Percentiles rank a stretch among this genome's conserved stretches.
Evolutionary conservation across 2,113 vertebrate genomes (phyloP).

Genomic region (Steatornis caripensis): DNA sequence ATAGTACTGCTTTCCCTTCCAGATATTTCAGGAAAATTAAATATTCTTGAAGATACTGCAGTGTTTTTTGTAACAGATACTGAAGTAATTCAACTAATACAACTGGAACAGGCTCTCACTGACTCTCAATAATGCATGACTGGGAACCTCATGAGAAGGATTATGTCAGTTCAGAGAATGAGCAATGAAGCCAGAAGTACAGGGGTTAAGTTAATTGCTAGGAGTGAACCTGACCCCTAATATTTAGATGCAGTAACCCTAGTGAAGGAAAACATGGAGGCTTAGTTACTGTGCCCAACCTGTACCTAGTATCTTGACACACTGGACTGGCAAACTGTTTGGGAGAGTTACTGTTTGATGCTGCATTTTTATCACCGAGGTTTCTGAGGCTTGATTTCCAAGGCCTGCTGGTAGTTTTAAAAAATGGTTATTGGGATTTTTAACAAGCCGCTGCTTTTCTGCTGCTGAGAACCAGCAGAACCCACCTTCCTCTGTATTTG

Average conservation of each 20-base stretch:
- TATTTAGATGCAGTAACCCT: neutral
- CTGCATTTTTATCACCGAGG: neutral
- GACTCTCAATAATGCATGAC: neutral
- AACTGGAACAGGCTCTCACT: neutral
- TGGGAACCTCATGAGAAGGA: neutral
- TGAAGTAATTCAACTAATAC: neutral
- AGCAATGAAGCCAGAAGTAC: neutral
- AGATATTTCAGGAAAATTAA: neutral
- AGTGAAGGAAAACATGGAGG: neutral
- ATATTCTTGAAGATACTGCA: neutral
- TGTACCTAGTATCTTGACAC: neutral
- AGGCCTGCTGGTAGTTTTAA: neutral
- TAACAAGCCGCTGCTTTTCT: neutral
- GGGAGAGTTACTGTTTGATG: neutral
- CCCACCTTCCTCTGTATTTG: neutral
- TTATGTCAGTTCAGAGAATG: neutral
- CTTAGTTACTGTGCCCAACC: neutral
- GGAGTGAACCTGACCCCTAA: neutral
- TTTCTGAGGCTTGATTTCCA: neutral
- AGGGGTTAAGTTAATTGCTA: neutral
- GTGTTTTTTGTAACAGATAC: neutral
- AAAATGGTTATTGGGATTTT: neutral
- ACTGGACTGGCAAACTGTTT: neutral
- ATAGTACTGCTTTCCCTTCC: neutral
- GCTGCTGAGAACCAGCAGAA: neutral